A percentile compares a stretch with the other conserved stretches of the same genome.
These are phyloP conservation scores for Tetramorium parvispinum DNA, from an alignment of 1,140 invertebrate genomes.

Conservation along the genomic window DNA sequence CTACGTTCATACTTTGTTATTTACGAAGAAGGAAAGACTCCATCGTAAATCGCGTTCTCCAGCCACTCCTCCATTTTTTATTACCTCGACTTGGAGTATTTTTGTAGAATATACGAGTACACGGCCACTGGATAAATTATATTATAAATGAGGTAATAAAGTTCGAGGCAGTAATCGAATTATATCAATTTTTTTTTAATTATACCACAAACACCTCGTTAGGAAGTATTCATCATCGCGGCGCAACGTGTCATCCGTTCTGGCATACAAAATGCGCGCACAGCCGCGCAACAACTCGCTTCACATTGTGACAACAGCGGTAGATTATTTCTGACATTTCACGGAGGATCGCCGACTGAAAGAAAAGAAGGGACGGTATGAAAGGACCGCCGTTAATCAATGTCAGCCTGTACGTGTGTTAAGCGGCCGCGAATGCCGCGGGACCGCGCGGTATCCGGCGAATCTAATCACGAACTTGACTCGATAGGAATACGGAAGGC, in stretches of 20 bases:
- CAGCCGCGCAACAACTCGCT: neutral
- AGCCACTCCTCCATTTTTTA: neutral
- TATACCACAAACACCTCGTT: constrained; percentile 25
- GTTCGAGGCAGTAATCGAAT: neutral
- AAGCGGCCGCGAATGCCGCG: constrained; percentile 62
- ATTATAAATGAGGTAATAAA: neutral
- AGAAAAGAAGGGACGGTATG: constrained; percentile 55
- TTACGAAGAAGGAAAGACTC: constrained; percentile 4
- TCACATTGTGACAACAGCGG: constrained; percentile 49
- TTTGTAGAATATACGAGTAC: neutral
- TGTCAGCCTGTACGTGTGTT: constrained; percentile 60
- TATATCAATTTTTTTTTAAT: constrained; percentile 12
- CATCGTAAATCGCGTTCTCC: constrained; percentile 24
- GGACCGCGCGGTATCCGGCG: constrained; percentile 57
- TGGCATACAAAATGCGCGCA: neutral
- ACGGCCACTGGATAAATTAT: neutral
- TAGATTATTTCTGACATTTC: constrained; percentile 64
- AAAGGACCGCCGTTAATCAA: constrained; percentile 69
- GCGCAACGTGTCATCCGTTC: constrained; percentile 2
- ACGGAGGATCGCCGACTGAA: constrained; percentile 26
- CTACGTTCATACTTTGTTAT: constrained; percentile 6
- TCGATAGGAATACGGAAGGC: constrained; percentile 71
- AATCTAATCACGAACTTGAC: constrained; percentile 73
- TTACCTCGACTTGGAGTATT: neutral
- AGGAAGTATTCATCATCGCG: constrained; percentile 10